phyloP scores from a whole-genome alignment of 1,140 invertebrate species.

The Orussus abietinus region DNA sequence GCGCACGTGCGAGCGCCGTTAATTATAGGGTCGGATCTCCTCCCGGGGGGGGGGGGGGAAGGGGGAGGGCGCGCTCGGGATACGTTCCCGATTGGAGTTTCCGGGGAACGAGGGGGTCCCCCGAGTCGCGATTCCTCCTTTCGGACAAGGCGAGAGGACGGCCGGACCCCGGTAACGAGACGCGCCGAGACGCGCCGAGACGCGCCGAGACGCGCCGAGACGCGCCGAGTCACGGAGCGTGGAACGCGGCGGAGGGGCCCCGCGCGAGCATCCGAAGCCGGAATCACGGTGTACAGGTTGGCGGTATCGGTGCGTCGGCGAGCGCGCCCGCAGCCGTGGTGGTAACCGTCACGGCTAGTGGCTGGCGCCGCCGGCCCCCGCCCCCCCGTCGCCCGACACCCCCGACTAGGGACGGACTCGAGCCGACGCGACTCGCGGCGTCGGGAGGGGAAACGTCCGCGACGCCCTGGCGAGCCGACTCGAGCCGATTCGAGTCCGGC shows the following conservation, averaged over 20 bases:
- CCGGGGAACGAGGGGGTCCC: too few relatives aligned
- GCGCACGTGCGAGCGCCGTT: too few relatives aligned
- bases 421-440: slow-evolving; percentile 9
- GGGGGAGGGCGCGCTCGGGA: too few relatives aligned
- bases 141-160: too few relatives aligned
- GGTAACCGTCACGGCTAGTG: slow-evolving; percentile 35
- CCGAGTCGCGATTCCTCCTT: too few relatives aligned
- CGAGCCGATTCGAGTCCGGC: slow-evolving; percentile 11
- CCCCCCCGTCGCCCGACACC: slow-evolving; percentile 31
- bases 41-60: too few relatives aligned
- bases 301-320: slow-evolving; percentile 9
- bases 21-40: too few relatives aligned
- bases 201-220: slow-evolving; percentile 17
- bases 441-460: slow-evolving; percentile 13
- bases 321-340: slow-evolving; percentile 17
- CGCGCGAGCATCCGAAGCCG: slow-evolving; percentile 24
- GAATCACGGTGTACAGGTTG: slow-evolving; percentile 38
- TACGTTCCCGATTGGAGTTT: too few relatives aligned
- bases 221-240: slow-evolving; percentile 11
- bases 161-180: slow-evolving; percentile 34
- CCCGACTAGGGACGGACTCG: slow-evolving; percentile 34
- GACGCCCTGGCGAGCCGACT: neutral
- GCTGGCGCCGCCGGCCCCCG: slow-evolving; percentile 38
- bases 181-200: slow-evolving; percentile 21
- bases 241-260: neutral